phyloP scores from a whole-genome alignment of 2,113 vertebrate species.

The Nesospiza acunhae region DNA sequence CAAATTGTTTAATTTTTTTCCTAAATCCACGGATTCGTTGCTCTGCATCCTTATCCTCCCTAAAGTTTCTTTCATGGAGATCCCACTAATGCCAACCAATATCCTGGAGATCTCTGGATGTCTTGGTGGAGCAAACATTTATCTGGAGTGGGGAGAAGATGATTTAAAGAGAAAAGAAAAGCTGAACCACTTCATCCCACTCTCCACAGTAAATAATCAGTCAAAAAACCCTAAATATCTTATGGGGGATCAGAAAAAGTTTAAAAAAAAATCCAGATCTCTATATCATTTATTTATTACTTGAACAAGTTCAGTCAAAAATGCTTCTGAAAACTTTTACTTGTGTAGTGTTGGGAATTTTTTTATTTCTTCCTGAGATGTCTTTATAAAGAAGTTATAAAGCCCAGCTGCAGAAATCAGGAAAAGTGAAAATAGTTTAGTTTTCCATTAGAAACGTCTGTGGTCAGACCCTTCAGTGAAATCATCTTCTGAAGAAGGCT shows the following conservation, averaged over 20 bases:
- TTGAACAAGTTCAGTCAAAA: not conserved
- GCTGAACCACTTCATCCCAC: not conserved
- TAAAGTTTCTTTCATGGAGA: not conserved
- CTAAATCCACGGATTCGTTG: not conserved
- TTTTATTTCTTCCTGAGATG: not conserved
- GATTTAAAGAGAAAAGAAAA: not conserved
- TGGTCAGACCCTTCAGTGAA: not conserved
- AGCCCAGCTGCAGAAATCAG: not conserved
- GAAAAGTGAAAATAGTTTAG: not conserved
- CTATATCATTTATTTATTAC: not conserved
- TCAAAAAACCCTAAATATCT: not conserved
- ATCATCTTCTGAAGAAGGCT: not conserved
- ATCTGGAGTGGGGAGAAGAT: not conserved
- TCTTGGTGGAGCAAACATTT: not conserved
- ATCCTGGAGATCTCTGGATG: not conserved
- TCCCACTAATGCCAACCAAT: not conserved
- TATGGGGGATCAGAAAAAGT: not conserved
- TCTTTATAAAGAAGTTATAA: not conserved
- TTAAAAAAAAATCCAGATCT: not conserved
- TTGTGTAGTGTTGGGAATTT: not conserved
- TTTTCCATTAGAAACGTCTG: not conserved
- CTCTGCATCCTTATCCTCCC: not conserved
- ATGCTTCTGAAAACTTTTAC: not conserved
- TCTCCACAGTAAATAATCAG: not conserved
- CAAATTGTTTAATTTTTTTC: conserved; percentile 47